Evolutionary conservation across 2,113 vertebrate genomes (phyloP).

Genomic region (Carlito syrichta): DNA sequence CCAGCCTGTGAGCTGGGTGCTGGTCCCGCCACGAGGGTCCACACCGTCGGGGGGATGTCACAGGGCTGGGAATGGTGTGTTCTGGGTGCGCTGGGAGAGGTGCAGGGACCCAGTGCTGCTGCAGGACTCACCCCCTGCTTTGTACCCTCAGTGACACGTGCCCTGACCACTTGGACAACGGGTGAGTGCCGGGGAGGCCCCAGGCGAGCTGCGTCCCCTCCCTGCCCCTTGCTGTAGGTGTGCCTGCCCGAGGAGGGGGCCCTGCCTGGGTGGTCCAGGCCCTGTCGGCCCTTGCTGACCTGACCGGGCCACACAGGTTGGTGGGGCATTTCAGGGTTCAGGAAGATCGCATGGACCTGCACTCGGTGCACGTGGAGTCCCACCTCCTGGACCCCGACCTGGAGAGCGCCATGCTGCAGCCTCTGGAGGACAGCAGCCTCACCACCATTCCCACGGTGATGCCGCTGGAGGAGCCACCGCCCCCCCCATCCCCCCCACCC

Average conservation of each 20-base stretch:
- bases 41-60: neutral
- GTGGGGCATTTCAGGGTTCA: slow-evolving; percentile 15
- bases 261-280: neutral
- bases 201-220: too few relatives aligned
- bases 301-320: neutral
- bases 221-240: too few relatives aligned
- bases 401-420: neutral
- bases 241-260: too few relatives aligned
- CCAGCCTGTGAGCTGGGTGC: fast-evolving
- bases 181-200: slow-evolving; percentile 22
- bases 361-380: neutral
- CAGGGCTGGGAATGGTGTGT: neutral
- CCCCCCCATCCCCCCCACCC: neutral
- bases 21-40: neutral
- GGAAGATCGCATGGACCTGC: slow-evolving; percentile 41
- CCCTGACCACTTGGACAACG: neutral
- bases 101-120: fast-evolving
- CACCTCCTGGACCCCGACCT: neutral
- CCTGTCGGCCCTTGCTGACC: neutral
- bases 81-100: neutral
- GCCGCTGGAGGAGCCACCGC: neutral
- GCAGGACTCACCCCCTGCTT: neutral
- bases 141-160: slow-evolving; percentile 35
- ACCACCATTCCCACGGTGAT: neutral
- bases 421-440: neutral